Percentiles rank a stretch among this genome's conserved stretches.
Conservation (phyloP, 2,888 invertebrate genomes). For the Pristionchus arcanus region DNA sequence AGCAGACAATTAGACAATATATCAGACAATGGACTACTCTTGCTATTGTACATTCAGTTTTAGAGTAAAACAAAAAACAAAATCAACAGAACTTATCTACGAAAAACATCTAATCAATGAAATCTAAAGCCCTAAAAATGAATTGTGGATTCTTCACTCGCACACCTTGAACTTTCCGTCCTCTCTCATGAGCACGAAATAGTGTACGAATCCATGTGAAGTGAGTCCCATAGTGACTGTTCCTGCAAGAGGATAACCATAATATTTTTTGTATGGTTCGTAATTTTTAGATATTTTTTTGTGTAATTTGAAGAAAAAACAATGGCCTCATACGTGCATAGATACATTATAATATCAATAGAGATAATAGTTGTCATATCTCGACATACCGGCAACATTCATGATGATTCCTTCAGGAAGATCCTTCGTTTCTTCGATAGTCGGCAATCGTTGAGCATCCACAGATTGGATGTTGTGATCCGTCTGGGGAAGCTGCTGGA, state of each 20-base stretch:
- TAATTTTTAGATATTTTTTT: neutral
- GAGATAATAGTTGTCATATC: too few relatives aligned
- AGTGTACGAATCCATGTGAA: conserved; percentile 53
- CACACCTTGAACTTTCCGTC: conserved; percentile 67
- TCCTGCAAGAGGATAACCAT: conserved; percentile 46
- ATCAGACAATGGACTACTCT: conserved; percentile 40
- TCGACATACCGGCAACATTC: conserved; percentile 17
- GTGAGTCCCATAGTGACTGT: conserved; percentile 40
- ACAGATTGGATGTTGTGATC: conserved; percentile 88
- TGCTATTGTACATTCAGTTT: neutral
- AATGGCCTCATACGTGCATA: neutral
- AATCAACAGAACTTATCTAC: neutral
- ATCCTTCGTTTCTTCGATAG: conserved; percentile 1
- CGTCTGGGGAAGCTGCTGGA: conserved; percentile 89
- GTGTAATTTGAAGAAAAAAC: neutral
- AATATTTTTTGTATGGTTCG: neutral
- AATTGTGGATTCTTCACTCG: neutral
- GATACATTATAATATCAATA: neutral
- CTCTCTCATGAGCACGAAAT: conserved; percentile 61
- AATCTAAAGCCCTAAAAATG: neutral
- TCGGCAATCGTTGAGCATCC: conserved; percentile 86
- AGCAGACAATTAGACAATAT: neutral
- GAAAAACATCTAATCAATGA: neutral
- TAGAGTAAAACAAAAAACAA: neutral
- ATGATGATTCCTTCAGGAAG: conserved; percentile 45